A percentile compares a stretch with the other conserved stretches of the same genome.
These are phyloP conservation scores for Typhlichthys eigenmanni DNA, from an alignment of 2,797 vertebrate genomes.

Conservation along the genomic window DNA sequence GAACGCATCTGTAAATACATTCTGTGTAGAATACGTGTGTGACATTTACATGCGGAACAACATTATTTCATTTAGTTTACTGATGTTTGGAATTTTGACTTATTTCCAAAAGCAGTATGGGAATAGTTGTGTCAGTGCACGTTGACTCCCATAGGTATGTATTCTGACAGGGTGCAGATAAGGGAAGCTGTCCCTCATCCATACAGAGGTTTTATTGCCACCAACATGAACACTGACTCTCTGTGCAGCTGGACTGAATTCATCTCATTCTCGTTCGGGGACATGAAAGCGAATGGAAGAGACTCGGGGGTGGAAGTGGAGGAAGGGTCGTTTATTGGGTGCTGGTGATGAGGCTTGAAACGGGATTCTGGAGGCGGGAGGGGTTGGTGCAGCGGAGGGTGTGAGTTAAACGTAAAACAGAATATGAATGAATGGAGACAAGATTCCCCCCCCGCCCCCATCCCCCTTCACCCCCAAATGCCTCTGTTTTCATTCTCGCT, in stretches of 20 bases:
- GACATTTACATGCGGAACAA: no score
- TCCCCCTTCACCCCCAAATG: background rate
- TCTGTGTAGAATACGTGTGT: no score
- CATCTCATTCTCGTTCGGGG: constrained; percentile 54
- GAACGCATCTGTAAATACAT: no score
- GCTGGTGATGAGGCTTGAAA: constrained; percentile 57
- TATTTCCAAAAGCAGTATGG: no score
- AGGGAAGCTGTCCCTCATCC: constrained; percentile 19
- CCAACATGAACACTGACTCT: constrained; percentile 34
- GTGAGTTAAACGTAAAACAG: constrained; percentile 55
- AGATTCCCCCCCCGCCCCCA: constrained; percentile 28
- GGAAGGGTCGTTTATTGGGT: constrained; percentile 15
- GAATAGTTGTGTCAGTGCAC: no score
- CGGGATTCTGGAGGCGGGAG: constrained; percentile 29
- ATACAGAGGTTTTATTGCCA: background rate
- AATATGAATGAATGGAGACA: constrained; percentile 60
- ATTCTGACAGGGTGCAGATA: constrained; percentile 18
- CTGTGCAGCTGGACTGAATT: constrained; percentile 56
- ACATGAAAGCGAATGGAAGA: constrained; percentile 51
- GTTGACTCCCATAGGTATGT: background rate
- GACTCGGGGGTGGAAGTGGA: constrained; percentile 25
- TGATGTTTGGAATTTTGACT: no score
- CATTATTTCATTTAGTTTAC: no score
- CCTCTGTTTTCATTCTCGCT: constrained; percentile 26
- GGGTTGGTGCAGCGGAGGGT: constrained; percentile 23